Evolutionary conservation across 2,888 invertebrate genomes (phyloP).

Genomic region (Mythimna ferrago): DNA sequence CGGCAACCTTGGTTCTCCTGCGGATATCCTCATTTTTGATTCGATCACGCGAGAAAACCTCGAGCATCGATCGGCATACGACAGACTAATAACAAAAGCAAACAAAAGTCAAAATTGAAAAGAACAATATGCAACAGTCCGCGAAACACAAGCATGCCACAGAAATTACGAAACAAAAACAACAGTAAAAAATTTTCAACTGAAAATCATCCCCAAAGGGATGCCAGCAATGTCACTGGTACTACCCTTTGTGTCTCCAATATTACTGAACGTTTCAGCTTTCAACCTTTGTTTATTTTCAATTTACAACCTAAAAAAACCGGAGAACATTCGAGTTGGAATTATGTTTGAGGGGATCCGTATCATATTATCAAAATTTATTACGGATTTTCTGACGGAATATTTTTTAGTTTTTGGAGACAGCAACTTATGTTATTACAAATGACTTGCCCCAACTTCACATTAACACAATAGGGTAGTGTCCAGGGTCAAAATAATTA

Average conservation of each 20-base stretch:
- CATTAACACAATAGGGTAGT: too few relatives aligned
- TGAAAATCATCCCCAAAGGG: conserved; percentile 33
- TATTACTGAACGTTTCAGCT: conserved; percentile 48
- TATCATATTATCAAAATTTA: background rate
- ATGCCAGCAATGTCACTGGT: conserved; percentile 31
- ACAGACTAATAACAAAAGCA: background rate
- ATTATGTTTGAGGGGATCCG: background rate
- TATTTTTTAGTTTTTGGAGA: too few relatives aligned
- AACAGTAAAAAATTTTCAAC: conserved; percentile 22
- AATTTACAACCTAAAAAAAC: conserved; percentile 39
- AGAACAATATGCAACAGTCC: background rate
- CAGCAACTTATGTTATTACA: too few relatives aligned
- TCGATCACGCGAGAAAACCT: too few relatives aligned
- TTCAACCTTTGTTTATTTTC: conserved; percentile 52
- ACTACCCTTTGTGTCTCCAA: conserved; percentile 47
- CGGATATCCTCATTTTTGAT: too few relatives aligned
- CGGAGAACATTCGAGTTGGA: background rate
- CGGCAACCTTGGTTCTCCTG: too few relatives aligned
- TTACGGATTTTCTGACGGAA: too few relatives aligned
- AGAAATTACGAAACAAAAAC: conserved; percentile 5
- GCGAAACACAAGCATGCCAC: background rate
- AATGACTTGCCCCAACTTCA: too few relatives aligned
- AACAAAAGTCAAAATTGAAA: background rate
- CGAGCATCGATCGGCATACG: too few relatives aligned
- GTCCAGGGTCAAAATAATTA: too few relatives aligned